Conservation (phyloP, 2,888 invertebrate genomes). For the Anaspis maculata region DNA sequence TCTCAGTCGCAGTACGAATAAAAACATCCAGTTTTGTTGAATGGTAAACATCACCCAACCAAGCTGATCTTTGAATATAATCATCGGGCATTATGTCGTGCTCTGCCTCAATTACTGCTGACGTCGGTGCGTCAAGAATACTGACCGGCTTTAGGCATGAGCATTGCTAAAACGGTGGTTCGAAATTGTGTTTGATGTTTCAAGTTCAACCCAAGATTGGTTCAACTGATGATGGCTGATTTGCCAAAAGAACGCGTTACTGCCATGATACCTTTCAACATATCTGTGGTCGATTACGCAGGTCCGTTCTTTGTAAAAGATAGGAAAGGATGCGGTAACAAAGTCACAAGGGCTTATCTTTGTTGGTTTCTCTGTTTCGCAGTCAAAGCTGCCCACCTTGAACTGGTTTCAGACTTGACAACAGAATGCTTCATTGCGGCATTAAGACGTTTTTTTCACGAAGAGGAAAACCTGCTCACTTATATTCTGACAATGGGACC, state of each 20-base stretch:
- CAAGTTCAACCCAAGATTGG: neutral
- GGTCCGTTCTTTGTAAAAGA: conserved; percentile 3
- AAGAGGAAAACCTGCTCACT: neutral
- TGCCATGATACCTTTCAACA: neutral
- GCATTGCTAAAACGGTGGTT: neutral
- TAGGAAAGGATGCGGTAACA: neutral
- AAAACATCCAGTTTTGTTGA: neutral
- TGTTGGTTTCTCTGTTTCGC: conserved; percentile 1
- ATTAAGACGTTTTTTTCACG: neutral
- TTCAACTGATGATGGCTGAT: neutral
- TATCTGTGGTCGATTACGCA: neutral
- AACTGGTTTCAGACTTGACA: neutral
- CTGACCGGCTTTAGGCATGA: conserved; percentile 1
- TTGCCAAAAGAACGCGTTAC: conserved; percentile 1
- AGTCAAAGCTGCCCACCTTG: conserved; percentile 1
- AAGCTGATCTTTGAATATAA: neutral
- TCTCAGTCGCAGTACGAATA: neutral
- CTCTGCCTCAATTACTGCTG: neutral
- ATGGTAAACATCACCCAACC: neutral
- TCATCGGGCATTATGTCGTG: neutral
- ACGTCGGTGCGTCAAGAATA: neutral
- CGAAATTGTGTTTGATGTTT: neutral
- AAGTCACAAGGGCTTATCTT: neutral
- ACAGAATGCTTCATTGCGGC: conserved; percentile 1
- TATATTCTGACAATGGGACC: conserved; percentile 1